These are phyloP conservation scores for Ictidomys tridecemlineatus DNA, from an alignment of 2,113 vertebrate species.

Conservation along the genomic window DNA sequence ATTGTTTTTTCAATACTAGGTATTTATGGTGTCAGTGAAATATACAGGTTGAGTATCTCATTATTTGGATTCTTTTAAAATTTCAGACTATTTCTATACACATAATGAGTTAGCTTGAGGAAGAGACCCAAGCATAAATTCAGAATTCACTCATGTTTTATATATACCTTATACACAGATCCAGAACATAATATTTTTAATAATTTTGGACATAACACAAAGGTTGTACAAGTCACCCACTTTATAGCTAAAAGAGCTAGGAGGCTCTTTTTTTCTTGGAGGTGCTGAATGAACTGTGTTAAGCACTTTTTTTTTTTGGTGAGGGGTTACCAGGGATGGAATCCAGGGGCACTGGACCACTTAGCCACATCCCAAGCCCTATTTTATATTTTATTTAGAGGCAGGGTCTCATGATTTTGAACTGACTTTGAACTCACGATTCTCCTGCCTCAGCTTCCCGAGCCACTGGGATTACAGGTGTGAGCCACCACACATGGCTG, in stretches of 20 bases:
- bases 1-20: constrained; percentile 24
- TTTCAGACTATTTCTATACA: not conserved
- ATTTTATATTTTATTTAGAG: no score
- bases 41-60: not conserved
- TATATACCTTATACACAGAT: not conserved
- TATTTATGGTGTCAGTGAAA: constrained; percentile 28
- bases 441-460: no score
- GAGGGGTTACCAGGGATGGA: no score
- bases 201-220: not conserved
- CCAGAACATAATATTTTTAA: not conserved
- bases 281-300: not conserved
- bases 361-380: no score
- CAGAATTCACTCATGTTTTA: not conserved
- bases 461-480: no score
- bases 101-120: not conserved
- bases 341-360: no score
- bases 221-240: not conserved
- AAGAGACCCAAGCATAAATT: not conserved
- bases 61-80: not conserved
- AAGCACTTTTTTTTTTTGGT: not conserved
- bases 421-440: no score
- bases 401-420: no score
- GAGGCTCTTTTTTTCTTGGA: not conserved
- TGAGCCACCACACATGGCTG: no score
- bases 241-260: not conserved